These are phyloP conservation scores for Berghia stephanieae DNA, from an alignment of 1,140 invertebrate genomes.

Conservation along the genomic window DNA sequence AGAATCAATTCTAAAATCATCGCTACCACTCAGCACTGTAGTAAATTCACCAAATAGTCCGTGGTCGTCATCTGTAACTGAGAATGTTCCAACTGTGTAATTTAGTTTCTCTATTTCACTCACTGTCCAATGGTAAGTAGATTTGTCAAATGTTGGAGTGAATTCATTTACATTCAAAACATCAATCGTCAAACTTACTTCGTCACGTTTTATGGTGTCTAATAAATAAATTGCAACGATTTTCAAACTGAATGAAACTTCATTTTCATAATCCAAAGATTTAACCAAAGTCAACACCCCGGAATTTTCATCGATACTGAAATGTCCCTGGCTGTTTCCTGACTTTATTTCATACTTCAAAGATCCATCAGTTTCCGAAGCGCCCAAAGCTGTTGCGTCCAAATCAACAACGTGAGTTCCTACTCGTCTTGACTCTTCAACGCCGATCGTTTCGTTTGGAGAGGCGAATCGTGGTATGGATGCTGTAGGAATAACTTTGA, in stretches of 20 bases:
- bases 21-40: background rate
- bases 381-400: constrained; percentile 15
- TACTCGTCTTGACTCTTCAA: background rate
- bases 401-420: background rate
- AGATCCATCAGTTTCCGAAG: constrained; percentile 14
- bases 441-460: background rate
- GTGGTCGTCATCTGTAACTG: constrained; percentile 16
- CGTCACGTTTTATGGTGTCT: no score
- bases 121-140: background rate
- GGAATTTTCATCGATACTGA: background rate
- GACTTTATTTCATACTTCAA: background rate
- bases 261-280: background rate
- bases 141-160: background rate
- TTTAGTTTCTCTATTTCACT: background rate
- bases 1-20: background rate
- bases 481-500: background rate
- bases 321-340: background rate
- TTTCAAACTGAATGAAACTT: no score
- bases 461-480: background rate
- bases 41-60: background rate
- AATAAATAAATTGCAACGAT: no score
- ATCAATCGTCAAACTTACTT: background rate
- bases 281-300: background rate
- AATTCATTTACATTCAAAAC: constrained; percentile 10
- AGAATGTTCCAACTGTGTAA: background rate